Conservation (phyloP, 2,888 invertebrate genomes). For the Pegoplata infirma region DNA sequence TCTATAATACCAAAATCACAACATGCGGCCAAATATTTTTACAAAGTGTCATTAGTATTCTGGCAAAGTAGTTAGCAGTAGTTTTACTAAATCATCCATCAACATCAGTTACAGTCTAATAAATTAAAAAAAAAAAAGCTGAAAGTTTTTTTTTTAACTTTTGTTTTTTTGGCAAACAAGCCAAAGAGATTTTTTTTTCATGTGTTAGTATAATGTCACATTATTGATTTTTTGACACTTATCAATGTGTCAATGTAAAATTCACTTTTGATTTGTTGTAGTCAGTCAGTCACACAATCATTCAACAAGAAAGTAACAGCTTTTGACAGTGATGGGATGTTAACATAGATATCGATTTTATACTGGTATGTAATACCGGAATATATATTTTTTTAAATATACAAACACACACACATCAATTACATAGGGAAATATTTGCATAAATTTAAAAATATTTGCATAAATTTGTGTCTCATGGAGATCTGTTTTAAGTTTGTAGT, state of each 20-base stretch:
- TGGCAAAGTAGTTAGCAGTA: conserved; percentile 51
- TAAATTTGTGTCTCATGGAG: too few relatives aligned
- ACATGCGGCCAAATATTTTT: neutral
- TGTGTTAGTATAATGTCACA: conserved; percentile 32
- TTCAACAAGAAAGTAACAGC: conserved; percentile 19
- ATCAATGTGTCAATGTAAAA: conserved; percentile 46
- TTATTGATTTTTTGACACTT: conserved; percentile 60
- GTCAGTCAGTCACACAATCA: conserved; percentile 26
- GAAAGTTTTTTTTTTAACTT: conserved; percentile 2
- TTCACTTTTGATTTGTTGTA: conserved; percentile 49
- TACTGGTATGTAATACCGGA: too few relatives aligned
- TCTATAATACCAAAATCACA: neutral
- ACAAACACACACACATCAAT: too few relatives aligned
- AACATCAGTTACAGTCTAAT: conserved; percentile 51
- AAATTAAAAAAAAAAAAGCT: neutral
- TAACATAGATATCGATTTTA: conserved; percentile 40
- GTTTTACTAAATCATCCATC: conserved; percentile 58
- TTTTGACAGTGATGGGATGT: conserved; percentile 41
- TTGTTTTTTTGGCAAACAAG: conserved; percentile 27
- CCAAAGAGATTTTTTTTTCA: conserved; percentile 6
- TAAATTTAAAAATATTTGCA: too few relatives aligned
- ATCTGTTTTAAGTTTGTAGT: too few relatives aligned
- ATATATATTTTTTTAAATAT: too few relatives aligned
- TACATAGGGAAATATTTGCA: too few relatives aligned
- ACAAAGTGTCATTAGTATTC: conserved; percentile 44